Evolutionary conservation across 2,888 invertebrate genomes (phyloP), one percentile per base, ranked within the genome.

Genomic region (Cryptus armator): DNA sequence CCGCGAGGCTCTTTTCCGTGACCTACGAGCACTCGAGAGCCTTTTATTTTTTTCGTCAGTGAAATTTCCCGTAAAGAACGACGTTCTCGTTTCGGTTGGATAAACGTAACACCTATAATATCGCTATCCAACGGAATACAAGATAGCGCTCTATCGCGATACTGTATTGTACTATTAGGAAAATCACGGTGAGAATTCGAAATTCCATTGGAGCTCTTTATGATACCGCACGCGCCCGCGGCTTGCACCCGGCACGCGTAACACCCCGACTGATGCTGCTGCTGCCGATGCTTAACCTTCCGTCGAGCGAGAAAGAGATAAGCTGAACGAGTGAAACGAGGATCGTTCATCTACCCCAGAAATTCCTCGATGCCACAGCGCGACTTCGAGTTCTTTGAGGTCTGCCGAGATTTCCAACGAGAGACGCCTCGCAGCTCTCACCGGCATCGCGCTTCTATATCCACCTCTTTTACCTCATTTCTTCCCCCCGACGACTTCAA

Each of bases 321-420:
- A 81, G 83, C 59, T 19, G 46, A 32, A 32, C 48, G 53, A 78
- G 77, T 56, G 79, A 82, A 67, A 80, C 80, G 80, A 81, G 81
- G 86, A 86, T 82, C 81, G 84, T 87, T 87, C 87, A 87, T 87
- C 85, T 86, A 81, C 86, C 32, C 85, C 78, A 66, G 81, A 87
- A 81, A 86, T 90, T 88, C 86, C 83, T 86, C 86, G 82, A 89
- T 86, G 67, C 84, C 74, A 71, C 72, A 72, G 67, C 62, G 32
- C 67, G 81, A 81, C 37, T 59, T 67, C 46, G 56, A 78, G 59
- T 79, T 70, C 74, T 79, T 83, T 64, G 70, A 67, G 56, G 56
- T 70, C 75, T 64, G 44, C 59, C 74, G 67, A 68, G 78, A 74
- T 83, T 78, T 67, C 78, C 46, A 78, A 29, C 80, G 80, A 37